Percentiles rank a stretch among this genome's conserved stretches.
These are phyloP conservation scores for Xanthia icteritia DNA, from an alignment of 2,888 invertebrate genomes.

Conservation along the genomic window DNA sequence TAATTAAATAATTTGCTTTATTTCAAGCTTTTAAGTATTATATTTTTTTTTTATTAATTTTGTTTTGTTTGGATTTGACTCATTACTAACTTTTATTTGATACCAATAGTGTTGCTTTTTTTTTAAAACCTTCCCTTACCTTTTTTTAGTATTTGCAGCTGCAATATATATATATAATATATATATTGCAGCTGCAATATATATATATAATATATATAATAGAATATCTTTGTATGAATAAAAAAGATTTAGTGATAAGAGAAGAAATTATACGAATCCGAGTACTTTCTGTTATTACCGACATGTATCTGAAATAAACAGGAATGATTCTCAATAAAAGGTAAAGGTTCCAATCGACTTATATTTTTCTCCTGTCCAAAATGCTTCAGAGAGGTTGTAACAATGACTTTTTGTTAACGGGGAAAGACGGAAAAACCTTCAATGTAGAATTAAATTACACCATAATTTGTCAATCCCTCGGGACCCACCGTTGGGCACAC, in stretches of 20 bases:
- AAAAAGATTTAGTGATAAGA: neutral
- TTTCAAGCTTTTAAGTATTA: no score
- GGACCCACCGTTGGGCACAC: neutral
- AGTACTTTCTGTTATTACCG: neutral
- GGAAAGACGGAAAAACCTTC: neutral
- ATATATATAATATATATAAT: no score
- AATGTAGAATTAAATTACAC: neutral
- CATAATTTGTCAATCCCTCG: neutral
- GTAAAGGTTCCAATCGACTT: slow-evolving; percentile 18
- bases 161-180: no score
- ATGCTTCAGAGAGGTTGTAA: neutral
- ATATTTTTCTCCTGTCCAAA: slow-evolving; percentile 1
- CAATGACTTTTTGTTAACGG: neutral
- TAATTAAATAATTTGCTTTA: neutral
- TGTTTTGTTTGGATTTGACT: no score
- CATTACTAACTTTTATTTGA: no score
- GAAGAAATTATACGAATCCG: neutral
- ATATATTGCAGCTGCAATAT: no score
- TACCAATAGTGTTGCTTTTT: no score
- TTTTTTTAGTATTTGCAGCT: no score
- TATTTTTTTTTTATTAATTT: no score
- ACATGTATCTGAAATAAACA: neutral
- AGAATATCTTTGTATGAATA: neutral
- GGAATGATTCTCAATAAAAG: neutral
- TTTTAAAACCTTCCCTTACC: no score